These are phyloP conservation scores for Cryptoblepharus egeriae DNA, from an alignment of 2,797 vertebrate genomes.

Conservation along the genomic window DNA sequence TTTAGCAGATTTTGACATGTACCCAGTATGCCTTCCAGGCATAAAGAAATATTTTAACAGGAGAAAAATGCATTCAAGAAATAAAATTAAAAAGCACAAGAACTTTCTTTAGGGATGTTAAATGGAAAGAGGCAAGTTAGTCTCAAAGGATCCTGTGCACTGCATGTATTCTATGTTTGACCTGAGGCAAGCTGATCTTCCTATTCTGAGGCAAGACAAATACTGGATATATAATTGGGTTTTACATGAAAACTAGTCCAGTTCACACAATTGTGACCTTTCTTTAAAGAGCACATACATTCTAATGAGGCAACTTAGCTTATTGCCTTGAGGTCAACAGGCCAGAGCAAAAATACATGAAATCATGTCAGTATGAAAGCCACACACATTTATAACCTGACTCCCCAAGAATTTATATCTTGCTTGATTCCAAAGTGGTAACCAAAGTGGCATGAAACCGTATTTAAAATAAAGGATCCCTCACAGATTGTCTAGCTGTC, in stretches of 20 bases:
- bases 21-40: neutral
- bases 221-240: neutral
- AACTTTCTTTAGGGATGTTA: neutral
- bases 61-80: neutral
- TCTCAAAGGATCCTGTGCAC: too few species aligned
- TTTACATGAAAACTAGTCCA: neutral
- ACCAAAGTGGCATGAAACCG: too few species aligned
- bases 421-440: too few species aligned
- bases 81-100: neutral
- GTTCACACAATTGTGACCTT: neutral
- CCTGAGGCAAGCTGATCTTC: rapidly evolving
- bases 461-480: too few species aligned
- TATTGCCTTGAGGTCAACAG: neutral
- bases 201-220: conserved; percentile 5
- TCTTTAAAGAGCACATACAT: neutral
- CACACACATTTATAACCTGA: too few species aligned
- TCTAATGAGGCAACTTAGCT: neutral
- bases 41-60: neutral
- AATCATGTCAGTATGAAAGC: neutral
- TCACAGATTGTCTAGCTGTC: too few species aligned
- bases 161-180: too few species aligned
- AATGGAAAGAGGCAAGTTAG: neutral
- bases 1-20: neutral
- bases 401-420: neutral
- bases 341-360: neutral